Base-by-base conservation (phyloP, 2,888 invertebrate species). In the Drosophila ochracea region DNA sequence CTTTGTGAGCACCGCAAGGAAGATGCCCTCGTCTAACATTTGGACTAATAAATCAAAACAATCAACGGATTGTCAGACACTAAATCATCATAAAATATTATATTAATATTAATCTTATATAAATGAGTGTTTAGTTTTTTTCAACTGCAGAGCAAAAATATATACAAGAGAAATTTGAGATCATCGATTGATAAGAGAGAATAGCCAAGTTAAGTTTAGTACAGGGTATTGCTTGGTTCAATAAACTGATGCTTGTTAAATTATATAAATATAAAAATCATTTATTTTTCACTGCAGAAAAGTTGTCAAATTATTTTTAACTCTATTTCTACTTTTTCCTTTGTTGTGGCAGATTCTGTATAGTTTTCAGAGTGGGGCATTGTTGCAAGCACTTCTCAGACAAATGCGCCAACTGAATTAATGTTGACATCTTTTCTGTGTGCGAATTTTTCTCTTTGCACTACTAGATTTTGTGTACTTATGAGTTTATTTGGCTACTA, bases 301-400 rank as follows among this genome's bases (percentile, higher is more conserved):
- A 55, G 43, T 61, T 60, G 47, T n/a, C 25, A 30, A 39, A 67
- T 67, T 77, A 72, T 76, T 76, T 76, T 77, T 77, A 76, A 68
- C 61, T 62, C 58, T 67, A 62, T 68, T 73, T 21, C 53, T 66
- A 78, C 61, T 64, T 63, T 61, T 67, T 39, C 31, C 72, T 54
- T 41, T 47, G 52, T 30, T 19, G n/a, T 21, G 21, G n/a, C 19
- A 30, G n/a, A 4, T 50, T 50, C 28, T 21, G 28, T 19, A 10
- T 19, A 5, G 28, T 28, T 19, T 21, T 39, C 30, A 33, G 25
- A 19, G n/a, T 41, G 66, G 21, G 11, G 19, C 57, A 58, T n/a
- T 68, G 65, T 55, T 25, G 43, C 57, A 30, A 13, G 37, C 16
- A 30, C 21, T 52, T n/a, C 21, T 50, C 49, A 43, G 68, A 62